phyloP scores from a whole-genome alignment of 2,888 invertebrate species.

The Byasa hedistus region DNA sequence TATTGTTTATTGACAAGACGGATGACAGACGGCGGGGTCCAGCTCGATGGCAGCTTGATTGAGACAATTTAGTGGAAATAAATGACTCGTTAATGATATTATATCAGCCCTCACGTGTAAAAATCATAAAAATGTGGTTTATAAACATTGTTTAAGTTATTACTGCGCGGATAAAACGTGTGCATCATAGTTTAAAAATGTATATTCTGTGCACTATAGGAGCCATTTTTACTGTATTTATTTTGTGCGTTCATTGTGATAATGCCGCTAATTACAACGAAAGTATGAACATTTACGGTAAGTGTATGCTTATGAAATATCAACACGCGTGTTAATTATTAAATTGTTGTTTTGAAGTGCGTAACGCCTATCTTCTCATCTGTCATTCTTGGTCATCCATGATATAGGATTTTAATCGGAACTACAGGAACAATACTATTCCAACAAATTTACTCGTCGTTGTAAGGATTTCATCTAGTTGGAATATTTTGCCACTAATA shows the following conservation, averaged over 20 bases:
- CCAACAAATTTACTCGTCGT: too few species aligned
- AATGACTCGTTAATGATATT: slow-evolving; percentile 61
- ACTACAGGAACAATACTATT: background rate
- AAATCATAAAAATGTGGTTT: slow-evolving; percentile 71
- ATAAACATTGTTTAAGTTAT: slow-evolving; percentile 61
- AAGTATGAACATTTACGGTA: slow-evolving; percentile 72
- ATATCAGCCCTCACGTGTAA: slow-evolving; percentile 56
- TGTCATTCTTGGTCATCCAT: slow-evolving; percentile 32
- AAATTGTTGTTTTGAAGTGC: slow-evolving; percentile 13
- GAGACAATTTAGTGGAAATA: slow-evolving; percentile 59
- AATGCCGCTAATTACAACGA: slow-evolving; percentile 75
- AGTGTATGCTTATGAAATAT: slow-evolving; percentile 43
- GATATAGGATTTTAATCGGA: slow-evolving; percentile 18
- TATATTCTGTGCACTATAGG: slow-evolving; percentile 73
- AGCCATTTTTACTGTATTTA: slow-evolving; percentile 80
- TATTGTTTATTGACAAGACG: slow-evolving; percentile 77
- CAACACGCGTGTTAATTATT: slow-evolving; percentile 4
- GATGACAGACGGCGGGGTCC: slow-evolving; percentile 76
- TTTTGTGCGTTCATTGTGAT: slow-evolving; percentile 79
- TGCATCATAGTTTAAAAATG: slow-evolving; percentile 65
- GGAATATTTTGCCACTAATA: too few species aligned
- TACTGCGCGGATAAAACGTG: slow-evolving; percentile 60
- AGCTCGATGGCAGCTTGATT: slow-evolving; percentile 67
- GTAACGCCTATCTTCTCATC: slow-evolving; percentile 33
- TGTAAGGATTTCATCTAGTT: too few species aligned